Evolutionary conservation across 2,113 vertebrate species (phyloP).

Genomic region (Archilochus colubris): DNA sequence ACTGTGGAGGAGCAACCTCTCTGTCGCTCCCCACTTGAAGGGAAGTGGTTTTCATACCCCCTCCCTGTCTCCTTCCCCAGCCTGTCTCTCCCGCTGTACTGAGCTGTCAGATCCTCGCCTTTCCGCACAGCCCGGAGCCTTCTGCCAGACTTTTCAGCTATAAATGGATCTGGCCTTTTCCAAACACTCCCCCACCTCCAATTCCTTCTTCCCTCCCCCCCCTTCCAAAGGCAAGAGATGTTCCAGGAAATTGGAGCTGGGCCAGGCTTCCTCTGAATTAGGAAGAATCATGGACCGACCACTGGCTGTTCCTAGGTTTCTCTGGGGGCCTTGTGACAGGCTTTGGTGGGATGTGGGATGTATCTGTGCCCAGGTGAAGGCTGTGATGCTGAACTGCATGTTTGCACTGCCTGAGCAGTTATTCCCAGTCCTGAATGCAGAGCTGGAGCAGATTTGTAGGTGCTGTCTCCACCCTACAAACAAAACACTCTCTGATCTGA

Average conservation of each 20-base stretch:
- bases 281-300: neutral
- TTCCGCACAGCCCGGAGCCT: neutral
- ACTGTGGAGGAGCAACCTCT: neutral
- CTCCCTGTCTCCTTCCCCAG: neutral
- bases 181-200: neutral
- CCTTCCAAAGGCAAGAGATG: neutral
- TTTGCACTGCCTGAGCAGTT: rapidly evolving
- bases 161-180: constrained; percentile 41
- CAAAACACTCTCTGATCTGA: rapidly evolving
- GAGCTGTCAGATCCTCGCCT: constrained; percentile 4
- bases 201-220: too few relatives aligned
- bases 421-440: neutral
- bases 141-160: constrained; percentile 34
- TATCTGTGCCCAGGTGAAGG: neutral
- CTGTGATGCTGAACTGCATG: neutral
- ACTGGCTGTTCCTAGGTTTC: neutral
- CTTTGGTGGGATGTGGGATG: neutral
- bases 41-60: neutral
- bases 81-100: neutral
- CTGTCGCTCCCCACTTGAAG: neutral
- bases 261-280: constrained; percentile 38
- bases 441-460: neutral
- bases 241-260: neutral
- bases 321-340: neutral
- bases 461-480: neutral